A percentile compares a stretch with the other conserved stretches of the same genome.
These are phyloP conservation scores for Diuraphis noxia DNA, from an alignment of 1,140 invertebrate species.

Conservation along the genomic window DNA sequence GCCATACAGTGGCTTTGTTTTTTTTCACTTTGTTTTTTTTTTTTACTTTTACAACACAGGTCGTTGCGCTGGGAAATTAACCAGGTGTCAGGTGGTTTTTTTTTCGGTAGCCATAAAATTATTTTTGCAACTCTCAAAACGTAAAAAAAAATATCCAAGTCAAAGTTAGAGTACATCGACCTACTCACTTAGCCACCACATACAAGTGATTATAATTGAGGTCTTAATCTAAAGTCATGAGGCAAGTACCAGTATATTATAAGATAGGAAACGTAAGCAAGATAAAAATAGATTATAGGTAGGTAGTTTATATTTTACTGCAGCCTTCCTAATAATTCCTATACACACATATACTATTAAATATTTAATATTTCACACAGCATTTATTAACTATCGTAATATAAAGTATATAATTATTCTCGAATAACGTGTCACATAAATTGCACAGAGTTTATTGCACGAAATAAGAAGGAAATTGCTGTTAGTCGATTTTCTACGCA, in stretches of 20 bases:
- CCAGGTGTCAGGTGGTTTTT: neutral
- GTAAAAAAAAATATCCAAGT: neutral
- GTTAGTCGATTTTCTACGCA: neutral
- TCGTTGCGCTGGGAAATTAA: slow-evolving; percentile 1
- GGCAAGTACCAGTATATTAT: neutral
- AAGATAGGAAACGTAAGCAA: neutral
- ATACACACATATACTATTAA: neutral
- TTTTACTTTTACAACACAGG: neutral
- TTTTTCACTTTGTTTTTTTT: neutral
- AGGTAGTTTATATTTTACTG: neutral
- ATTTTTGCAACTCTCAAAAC: neutral
- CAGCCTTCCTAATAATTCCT: no score
- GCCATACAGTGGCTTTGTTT: neutral
- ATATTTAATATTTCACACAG: neutral
- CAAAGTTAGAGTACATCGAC: slow-evolving; percentile 19
- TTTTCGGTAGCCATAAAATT: neutral
- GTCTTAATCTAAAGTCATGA: neutral
- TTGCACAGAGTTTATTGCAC: neutral
- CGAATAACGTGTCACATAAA: slow-evolving; percentile 24
- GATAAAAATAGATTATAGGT: neutral
- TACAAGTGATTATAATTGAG: neutral
- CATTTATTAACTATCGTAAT: neutral
- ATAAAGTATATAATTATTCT: neutral
- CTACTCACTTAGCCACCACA: neutral
- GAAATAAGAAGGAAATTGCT: neutral